Base-by-base conservation (phyloP, 2,113 vertebrate genomes). In the Morone saxatilis region DNA sequence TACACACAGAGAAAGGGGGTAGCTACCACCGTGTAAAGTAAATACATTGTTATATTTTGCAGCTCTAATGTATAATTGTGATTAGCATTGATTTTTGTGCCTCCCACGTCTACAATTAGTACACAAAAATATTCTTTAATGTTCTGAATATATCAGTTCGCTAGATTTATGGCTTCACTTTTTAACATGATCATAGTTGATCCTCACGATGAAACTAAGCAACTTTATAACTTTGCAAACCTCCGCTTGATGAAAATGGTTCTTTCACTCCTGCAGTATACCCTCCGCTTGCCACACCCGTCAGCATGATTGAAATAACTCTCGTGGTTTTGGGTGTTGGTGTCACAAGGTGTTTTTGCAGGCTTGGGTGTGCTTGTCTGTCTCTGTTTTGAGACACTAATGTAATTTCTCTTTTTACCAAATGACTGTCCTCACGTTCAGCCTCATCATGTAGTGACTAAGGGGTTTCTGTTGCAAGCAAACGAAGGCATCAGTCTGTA, bases 401-500 rank as follows among this genome's bases (percentile, higher is more conserved):
- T 84, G 88, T 93, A 84, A 91, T 94, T 92, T 94, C 86, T 90
- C 83, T 85, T 91, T 81, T 91, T 87, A 59, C 90, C 60, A 67
- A 86, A 93, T 94, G 94, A 94, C 93, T 94, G 71, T 89, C 63
- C 45, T 84, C 69, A 71, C 62, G 53, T 81, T 87, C 38, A 56
- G 59, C 50, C 70, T 83, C 43, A n/a, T 92, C 83, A 0, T 61
- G 67, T 70, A 51, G 77, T 91, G 88, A 90, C 86, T 92, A 82
- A 91, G 85, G 69, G 13, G 77, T 92, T 90, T 86, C 89, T 88
- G 83, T 69, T 71, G n/a, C 7, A 25, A 62, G 53, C 59, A 63
- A 38, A 63, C 45, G 5, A 47, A 69, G 9, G 4, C 22, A 1
- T 41, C 65, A 41, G n/a, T 7, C 69, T 25, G 11, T 54, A 5